Conservation (phyloP, 2,113 vertebrate genomes). For the Odocoileus hemionus region DNA sequence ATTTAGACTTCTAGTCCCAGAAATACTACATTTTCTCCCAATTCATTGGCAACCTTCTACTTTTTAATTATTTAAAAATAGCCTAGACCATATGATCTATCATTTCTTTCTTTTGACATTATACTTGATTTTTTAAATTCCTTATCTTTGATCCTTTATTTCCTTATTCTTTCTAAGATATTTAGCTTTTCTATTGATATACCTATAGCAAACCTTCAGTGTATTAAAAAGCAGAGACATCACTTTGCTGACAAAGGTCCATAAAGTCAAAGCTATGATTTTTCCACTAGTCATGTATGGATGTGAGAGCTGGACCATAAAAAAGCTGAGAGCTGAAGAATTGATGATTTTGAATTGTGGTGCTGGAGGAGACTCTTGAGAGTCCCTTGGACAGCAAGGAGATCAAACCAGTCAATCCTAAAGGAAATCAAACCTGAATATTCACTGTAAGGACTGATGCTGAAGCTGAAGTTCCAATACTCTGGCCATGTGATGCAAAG, state of each 20-base stretch:
- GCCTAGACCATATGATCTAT: neutral
- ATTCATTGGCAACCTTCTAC: neutral
- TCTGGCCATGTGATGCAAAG: neutral
- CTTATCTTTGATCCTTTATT: neutral
- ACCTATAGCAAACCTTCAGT: neutral
- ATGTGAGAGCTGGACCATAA: neutral
- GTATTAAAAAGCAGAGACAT: neutral
- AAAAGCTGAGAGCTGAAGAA: neutral
- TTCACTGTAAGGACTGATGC: neutral
- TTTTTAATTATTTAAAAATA: conserved; percentile 18
- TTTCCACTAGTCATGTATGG: neutral
- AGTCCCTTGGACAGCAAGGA: neutral
- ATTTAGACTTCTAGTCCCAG: neutral
- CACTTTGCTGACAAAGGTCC: neutral
- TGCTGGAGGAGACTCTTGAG: neutral
- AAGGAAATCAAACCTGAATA: neutral
- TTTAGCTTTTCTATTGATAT: neutral
- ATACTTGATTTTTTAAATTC: neutral
- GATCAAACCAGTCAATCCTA: neutral
- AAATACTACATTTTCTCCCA: neutral
- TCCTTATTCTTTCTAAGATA: neutral
- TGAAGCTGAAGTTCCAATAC: neutral
- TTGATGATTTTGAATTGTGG: neutral
- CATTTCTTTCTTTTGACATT: neutral
- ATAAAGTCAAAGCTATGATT: neutral